phyloP scores from a whole-genome alignment of 2,888 invertebrate genomes.

The Crioceris asparagi region DNA sequence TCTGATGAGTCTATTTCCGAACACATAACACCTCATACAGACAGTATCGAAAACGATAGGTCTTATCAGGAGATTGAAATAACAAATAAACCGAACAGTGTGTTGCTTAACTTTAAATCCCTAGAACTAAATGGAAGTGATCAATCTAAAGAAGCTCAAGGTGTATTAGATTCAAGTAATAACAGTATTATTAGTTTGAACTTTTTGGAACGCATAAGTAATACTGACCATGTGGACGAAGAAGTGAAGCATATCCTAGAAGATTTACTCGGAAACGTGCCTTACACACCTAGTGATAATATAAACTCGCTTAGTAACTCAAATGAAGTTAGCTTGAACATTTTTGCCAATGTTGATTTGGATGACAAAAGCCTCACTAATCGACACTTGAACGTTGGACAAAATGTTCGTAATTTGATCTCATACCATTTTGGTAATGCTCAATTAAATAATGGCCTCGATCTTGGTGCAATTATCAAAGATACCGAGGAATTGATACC shows the following conservation, averaged over 20 bases:
- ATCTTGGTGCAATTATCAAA: conserved; percentile 27
- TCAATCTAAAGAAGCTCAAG: conserved; percentile 23
- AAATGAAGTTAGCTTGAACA: conserved; percentile 33
- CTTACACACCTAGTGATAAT: conserved; percentile 25
- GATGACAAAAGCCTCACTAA: conserved; percentile 33
- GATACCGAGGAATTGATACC: conserved; percentile 39
- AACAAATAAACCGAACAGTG: conserved; percentile 24
- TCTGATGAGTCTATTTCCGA: conserved; percentile 23
- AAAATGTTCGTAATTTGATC: conserved; percentile 12
- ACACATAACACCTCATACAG: conserved; percentile 21
- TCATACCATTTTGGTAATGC: too few relatives aligned
- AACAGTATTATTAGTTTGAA: conserved; percentile 24
- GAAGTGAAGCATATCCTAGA: conserved; percentile 32
- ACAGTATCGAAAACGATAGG: conserved; percentile 35
- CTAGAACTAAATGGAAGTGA: conserved; percentile 20
- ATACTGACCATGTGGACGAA: conserved; percentile 20
- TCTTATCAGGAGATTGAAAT: conserved; percentile 37
- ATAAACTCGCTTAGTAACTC: conserved; percentile 18
- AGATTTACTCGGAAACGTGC: conserved; percentile 31
- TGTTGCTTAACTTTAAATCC: conserved; percentile 15
- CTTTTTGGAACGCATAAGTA: conserved; percentile 18
- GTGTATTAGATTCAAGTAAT: conserved; percentile 23
- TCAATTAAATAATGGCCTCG: conserved; percentile 10
- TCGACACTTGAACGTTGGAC: conserved; percentile 11
- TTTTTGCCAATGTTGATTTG: conserved; percentile 34